Base-by-base conservation (phyloP, 2,113 vertebrate genomes). In the Chaetodon trifascialis region DNA sequence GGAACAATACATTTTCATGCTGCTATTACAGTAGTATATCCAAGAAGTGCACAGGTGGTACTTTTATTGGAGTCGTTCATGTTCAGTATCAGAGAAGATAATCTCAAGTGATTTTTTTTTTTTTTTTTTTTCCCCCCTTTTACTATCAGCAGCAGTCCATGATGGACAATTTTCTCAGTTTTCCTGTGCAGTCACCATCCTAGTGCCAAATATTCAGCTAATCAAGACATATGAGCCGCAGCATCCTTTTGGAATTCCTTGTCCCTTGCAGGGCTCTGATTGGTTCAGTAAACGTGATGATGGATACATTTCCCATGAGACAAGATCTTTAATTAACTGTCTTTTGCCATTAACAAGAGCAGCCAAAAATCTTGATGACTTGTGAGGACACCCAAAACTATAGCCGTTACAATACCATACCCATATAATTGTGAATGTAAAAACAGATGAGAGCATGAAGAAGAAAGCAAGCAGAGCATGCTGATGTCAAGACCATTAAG, bases 271-370 rank as follows among this genome's bases (percentile, higher is more conserved):
- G 63, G 34, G 30, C 79, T 38, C 59, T 63, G 66, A 79, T 71
- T 76, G 88, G 56, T 67, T 86, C 51, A 56, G 79, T 54, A 44
- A 86, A 87, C 68, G 46, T 62, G 59, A 66, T 63, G 82, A 84
- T 64, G 75, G 83, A 82, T 77, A 84, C 82, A 83, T 84, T 87
- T 85, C 91, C 91, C 89, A 25, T 38, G 62, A 77, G 86, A 80
- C 68, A 2, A 58, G 69, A 86, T 79, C 81, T 86, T 92, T 92
- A 92, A 94, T 92, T 90, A 91, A 88, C 82, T 79, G 88, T 84
- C 88, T 88, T 73, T 85, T 86, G 86, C 82, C 83, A 80, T 92
- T 84, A 87, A 80, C 40, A 16, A 62, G 23, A 84, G 65, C 56
- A 72, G 77, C 42, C 47, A 67, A 60, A 85, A 83, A 64, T 72